Base-by-base conservation (phyloP, 2,888 invertebrate species). In the Polylopha cassiicola region DNA sequence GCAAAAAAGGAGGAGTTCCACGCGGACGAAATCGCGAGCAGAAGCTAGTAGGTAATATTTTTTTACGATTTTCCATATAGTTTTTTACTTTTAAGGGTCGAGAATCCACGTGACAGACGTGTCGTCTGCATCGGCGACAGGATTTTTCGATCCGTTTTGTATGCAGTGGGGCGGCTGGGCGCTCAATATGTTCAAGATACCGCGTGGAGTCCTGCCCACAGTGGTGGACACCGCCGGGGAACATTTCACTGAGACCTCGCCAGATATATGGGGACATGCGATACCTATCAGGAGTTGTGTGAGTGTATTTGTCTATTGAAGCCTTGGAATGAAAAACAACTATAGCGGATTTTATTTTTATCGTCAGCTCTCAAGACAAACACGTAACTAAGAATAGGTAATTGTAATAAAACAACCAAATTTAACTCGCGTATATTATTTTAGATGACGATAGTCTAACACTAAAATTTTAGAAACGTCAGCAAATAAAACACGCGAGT, bases 81-180 rank as follows among this genome's bases (percentile, higher is more conserved):
- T 28, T 33, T 42, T 32, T 18, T 46, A 31, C 30, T 15, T 6
- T 10, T 34, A 60, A 85, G 86, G 78, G 37, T 80, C 86, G 4
- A 81, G 75, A 53, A 65, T 89, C 14, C 94, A 95, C 71, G 89
- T 95, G 39, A 93, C 94, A 0, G 99, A 99, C 65, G 90, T 92
- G n/a, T 95, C 95, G 0, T 95, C 92, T 53, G 95, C 95, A 1
- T 94, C 96, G 18, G 92, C 95, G 1, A 97, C 98, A 0, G 98
- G 97, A 1, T 88, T 99, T 57, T 99, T 89, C 70, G 98, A 99
- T 73, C 97, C 98, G 0, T 99, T 95, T 70, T 90, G 92, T 46
- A 87, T 95, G 82, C 84, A 90, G 46, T 99, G 98, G 97, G 93
- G 95, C 0, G 81, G 79, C 4, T 90, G 90, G 87, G 89, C 91